These are phyloP conservation scores for Anthophora plumipes DNA, from an alignment of 2,888 invertebrate genomes.

Conservation along the genomic window DNA sequence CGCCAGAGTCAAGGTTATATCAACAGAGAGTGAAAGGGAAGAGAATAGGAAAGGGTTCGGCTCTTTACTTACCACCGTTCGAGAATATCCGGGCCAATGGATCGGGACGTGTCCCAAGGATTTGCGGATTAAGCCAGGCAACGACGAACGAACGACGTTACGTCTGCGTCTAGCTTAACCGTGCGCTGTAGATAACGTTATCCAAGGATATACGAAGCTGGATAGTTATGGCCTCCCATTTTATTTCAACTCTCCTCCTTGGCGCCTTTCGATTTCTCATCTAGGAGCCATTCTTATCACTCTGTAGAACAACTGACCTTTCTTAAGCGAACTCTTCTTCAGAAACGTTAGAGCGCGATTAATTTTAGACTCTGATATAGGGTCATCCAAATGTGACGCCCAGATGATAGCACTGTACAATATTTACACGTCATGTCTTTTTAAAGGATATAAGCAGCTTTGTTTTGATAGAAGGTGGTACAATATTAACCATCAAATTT, in stretches of 20 bases:
- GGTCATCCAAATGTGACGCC: too few species aligned
- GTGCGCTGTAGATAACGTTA: conserved; percentile 68
- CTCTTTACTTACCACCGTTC: conserved; percentile 48
- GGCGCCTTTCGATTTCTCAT: background rate
- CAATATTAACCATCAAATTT: too few species aligned
- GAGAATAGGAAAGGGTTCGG: conserved; percentile 25
- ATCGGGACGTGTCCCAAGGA: conserved; percentile 69
- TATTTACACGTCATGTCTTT: too few species aligned
- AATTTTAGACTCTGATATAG: background rate
- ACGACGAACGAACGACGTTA: conserved; percentile 60
- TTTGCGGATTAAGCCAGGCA: conserved; percentile 71
- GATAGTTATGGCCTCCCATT: conserved; percentile 67
- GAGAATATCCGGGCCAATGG: conserved; percentile 66
- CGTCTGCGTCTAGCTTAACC: conserved; percentile 71
- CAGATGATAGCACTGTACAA: too few species aligned
- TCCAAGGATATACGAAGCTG: conserved; percentile 58
- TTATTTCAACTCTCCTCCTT: conserved; percentile 35
- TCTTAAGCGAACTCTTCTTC: background rate
- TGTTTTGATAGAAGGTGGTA: too few species aligned
- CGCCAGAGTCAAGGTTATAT: conserved; percentile 55
- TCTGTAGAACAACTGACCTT: background rate
- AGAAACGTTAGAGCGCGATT: background rate
- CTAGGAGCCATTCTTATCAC: conserved; percentile 4
- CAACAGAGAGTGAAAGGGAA: background rate
- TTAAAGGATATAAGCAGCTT: too few species aligned